Conservation (phyloP, 2,113 vertebrate genomes). For the Willisornis vidua region DNA sequence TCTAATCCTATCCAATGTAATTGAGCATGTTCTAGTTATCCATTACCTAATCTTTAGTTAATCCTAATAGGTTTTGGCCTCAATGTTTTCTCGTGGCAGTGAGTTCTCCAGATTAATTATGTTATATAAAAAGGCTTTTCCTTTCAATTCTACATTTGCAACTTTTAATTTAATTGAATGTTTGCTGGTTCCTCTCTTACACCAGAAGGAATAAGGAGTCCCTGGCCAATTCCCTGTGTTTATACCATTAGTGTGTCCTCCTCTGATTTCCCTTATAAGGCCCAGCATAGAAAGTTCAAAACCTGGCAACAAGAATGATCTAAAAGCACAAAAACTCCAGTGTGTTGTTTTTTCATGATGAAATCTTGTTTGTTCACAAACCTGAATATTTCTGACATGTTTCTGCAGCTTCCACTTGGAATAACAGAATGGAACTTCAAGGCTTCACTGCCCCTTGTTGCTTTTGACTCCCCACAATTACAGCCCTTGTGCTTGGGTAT, state of each 20-base stretch:
- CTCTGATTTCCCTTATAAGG: neutral
- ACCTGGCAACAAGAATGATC: neutral
- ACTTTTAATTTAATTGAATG: slow-evolving; percentile 40
- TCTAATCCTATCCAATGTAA: slow-evolving; percentile 66
- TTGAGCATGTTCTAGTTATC: slow-evolving; percentile 62
- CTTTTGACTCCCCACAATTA: fast-evolving
- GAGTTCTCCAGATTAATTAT: slow-evolving; percentile 65
- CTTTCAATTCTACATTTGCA: slow-evolving; percentile 58
- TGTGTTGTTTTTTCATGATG: neutral
- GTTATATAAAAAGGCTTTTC: slow-evolving; percentile 69
- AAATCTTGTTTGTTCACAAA: neutral
- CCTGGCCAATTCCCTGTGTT: neutral
- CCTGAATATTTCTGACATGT: fast-evolving
- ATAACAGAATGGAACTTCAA: neutral
- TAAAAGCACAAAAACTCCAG: neutral
- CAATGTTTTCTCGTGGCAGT: slow-evolving; percentile 55
- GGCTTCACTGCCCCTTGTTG: neutral
- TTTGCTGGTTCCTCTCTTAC: neutral
- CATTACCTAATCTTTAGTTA: slow-evolving; percentile 70
- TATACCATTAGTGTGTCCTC: neutral
- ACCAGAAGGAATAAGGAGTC: neutral
- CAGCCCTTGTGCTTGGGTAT: neutral
- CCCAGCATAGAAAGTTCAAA: neutral
- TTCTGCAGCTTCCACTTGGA: neutral
- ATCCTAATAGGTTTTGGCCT: slow-evolving; percentile 68